Conservation (phyloP, 2,888 invertebrate species). For the Meta bourneti region DNA sequence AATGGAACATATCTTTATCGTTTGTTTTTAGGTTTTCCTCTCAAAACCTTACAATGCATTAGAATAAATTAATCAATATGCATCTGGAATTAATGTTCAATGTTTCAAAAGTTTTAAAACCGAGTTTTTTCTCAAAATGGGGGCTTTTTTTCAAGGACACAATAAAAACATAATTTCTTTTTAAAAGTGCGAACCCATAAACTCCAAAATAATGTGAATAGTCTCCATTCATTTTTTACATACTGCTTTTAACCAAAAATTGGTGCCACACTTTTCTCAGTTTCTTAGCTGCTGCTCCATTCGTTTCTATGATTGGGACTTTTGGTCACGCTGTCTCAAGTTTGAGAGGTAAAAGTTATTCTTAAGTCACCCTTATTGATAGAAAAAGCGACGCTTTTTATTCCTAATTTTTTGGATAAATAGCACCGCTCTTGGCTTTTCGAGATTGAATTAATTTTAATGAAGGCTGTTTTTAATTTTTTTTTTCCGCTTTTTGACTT, state of each 20-base stretch:
- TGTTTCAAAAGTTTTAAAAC: background rate
- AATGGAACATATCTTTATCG: no score
- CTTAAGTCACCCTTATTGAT: background rate
- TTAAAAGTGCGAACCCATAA: no score
- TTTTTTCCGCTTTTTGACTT: background rate
- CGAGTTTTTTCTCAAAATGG: background rate
- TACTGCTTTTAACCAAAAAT: background rate
- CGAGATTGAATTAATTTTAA: slow-evolving; percentile 69
- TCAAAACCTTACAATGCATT: background rate
- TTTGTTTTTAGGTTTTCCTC: no score
- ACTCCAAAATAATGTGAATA: background rate
- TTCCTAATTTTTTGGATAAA: slow-evolving; percentile 17
- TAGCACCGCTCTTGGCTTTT: slow-evolving; percentile 22
- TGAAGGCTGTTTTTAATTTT: slow-evolving; percentile 38
- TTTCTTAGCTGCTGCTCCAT: background rate
- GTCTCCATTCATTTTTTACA: slow-evolving; percentile 9
- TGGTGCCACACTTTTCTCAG: background rate
- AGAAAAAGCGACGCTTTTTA: background rate
- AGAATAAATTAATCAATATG: background rate
- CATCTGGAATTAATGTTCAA: background rate
- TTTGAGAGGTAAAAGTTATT: background rate
- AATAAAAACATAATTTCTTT: background rate
- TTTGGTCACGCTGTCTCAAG: background rate
- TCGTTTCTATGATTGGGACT: background rate
- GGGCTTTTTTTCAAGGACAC: background rate